Evolutionary conservation across 2,113 vertebrate species (phyloP), one percentile per base, ranked within the genome.

Genomic region (Hippoglossus stenolepis): DNA sequence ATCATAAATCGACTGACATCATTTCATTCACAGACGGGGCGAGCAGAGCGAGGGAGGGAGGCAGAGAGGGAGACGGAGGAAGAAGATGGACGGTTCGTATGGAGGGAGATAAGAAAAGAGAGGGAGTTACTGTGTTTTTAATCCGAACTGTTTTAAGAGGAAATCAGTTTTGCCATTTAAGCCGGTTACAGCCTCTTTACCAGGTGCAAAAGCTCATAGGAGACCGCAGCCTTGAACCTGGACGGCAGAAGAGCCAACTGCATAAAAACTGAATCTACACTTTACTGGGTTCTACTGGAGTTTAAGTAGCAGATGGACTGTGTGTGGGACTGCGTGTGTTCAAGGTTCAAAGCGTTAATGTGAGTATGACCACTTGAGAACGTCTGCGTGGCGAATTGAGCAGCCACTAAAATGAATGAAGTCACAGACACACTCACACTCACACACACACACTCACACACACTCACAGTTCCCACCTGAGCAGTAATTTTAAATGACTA

Each of bases 291-390:
- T 91, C 79, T 77, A 65, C 72, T 83, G 64, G 72, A 92, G 83
- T 87, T 91, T 83, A 90, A 90, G 85, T 64, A 85, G 84, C 89
- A 89, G 74, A 87, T 80, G 79, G 75, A 77, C 63, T 78, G n/a
- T 66, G 31, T 61, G 66, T 45, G 59, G 58, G 43, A 60, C 62
- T 43, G 66, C 51, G 53, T 66, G 73, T 62, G 68, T 66, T 68
- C 65, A 56, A 80, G 79, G 83, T 89, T 88, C 86, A 91, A 88
- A 90, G 91, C 67, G 75, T 74, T 92, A 89, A 93, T 88, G 87
- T 91, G 87, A 84, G 68, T 75, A 76, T 82, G 79, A 85, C 77
- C 85, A 70, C 68, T 88, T 40, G 65, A 81, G 81, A 82, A 83
- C 9, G 56, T 85, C 85, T 83, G 75, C 85, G 61, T 83, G 31